Percentiles rank a stretch among this genome's conserved stretches.
phyloP scores from a whole-genome alignment of 1,140 invertebrate species.

The Drosophila rufa region DNA sequence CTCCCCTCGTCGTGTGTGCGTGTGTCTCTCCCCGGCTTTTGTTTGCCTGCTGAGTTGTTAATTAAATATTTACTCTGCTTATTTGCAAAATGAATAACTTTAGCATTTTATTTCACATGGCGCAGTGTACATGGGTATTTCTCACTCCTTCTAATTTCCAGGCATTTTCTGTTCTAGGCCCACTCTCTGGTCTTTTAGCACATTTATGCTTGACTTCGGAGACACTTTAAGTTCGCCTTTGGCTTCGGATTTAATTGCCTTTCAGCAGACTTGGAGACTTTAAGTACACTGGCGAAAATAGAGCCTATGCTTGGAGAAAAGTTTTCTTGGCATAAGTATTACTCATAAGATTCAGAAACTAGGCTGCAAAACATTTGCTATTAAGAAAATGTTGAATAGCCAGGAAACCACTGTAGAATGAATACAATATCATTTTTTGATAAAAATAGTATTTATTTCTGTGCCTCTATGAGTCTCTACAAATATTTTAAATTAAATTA shows the following conservation, averaged over 20 bases:
- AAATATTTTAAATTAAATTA: no score
- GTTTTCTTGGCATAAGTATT: no score
- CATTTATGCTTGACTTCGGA: constrained; percentile 46
- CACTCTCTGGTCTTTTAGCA: constrained; percentile 55
- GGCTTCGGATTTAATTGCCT: constrained; percentile 30
- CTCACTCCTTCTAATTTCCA: constrained; percentile 1
- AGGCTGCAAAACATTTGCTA: no score
- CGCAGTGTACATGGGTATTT: constrained; percentile 25
- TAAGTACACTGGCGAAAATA: constrained; percentile 1
- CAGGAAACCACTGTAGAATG: no score
- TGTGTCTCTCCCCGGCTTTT: constrained; percentile 18
- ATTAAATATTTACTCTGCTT: constrained; percentile 83
- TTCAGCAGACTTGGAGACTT: constrained; percentile 4
- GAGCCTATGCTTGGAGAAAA: no score
- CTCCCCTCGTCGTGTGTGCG: background rate
- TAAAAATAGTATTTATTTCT: no score
- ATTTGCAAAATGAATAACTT: constrained; percentile 84
- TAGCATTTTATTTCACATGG: constrained; percentile 77
- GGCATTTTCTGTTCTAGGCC: background rate
- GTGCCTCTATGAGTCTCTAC: no score
- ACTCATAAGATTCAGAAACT: no score
- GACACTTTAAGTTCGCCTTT: constrained; percentile 56
- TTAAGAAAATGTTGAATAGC: no score
- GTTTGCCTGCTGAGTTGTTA: constrained; percentile 68
- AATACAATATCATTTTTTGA: no score